phyloP scores from a whole-genome alignment of 2,888 invertebrate genomes.

The Alcis repandata region DNA sequence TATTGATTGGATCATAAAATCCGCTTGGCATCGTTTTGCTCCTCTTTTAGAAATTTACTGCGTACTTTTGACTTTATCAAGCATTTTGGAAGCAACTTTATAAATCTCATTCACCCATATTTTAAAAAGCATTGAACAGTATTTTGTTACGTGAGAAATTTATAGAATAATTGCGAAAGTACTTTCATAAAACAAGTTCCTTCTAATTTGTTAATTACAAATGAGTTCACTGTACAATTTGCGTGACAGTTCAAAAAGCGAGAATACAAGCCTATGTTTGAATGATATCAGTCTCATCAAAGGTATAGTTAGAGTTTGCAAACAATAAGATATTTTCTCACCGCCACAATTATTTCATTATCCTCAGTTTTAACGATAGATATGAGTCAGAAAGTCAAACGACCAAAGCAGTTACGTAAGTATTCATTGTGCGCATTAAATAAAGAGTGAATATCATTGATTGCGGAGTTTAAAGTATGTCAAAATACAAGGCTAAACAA shows the following conservation, averaged over 20 bases:
- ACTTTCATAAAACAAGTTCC: constrained; percentile 31
- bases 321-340: constrained; percentile 20
- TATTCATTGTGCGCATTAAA: not conserved
- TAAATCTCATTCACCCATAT: not conserved
- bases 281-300: constrained; percentile 23
- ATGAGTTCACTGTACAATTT: constrained; percentile 34
- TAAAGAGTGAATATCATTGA: not conserved
- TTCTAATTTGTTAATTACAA: not conserved
- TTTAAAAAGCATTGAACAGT: not conserved
- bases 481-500: not conserved
- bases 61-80: not conserved
- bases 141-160: not conserved
- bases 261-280: constrained; percentile 9
- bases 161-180: not conserved
- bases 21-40: not conserved
- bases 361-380: not conserved
- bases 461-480: not conserved
- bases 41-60: not conserved
- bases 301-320: constrained; percentile 4
- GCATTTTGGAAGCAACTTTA: not conserved
- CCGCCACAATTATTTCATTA: constrained; percentile 4
- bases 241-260: constrained; percentile 14
- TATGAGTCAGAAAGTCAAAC: not conserved
- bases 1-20: not conserved
- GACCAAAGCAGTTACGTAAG: not conserved